These are phyloP conservation scores for Lasiurus cinereus DNA, from an alignment of 2,113 vertebrate species.

Conservation along the genomic window DNA sequence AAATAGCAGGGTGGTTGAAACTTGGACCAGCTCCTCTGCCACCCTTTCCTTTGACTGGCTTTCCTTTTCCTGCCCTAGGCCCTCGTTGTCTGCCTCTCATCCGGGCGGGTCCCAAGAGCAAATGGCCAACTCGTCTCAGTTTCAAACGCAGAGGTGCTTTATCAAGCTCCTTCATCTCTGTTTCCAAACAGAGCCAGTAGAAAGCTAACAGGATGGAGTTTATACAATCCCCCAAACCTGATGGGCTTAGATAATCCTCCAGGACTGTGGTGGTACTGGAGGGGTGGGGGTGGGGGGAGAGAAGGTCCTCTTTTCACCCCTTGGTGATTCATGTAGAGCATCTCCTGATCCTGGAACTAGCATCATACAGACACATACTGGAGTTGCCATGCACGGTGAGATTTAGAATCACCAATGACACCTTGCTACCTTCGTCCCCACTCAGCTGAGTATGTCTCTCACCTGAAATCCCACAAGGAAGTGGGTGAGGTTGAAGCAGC, in stretches of 20 bases:
- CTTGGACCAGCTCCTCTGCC: not conserved
- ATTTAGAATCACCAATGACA: not conserved
- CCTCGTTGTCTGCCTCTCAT: not conserved
- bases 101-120: not conserved
- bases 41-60: not conserved
- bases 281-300: not conserved
- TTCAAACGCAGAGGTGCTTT: not conserved
- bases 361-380: not conserved
- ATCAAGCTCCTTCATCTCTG: not conserved
- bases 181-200: constrained; percentile 19
- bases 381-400: not conserved
- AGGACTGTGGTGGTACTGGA: not conserved
- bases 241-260: not conserved
- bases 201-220: not conserved
- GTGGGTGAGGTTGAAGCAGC: not conserved
- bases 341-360: not conserved
- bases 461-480: not conserved
- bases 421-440: rapidly evolving
- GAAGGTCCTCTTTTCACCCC: not conserved
- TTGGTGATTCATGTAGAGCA: not conserved
- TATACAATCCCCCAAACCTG: not conserved
- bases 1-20: not conserved
- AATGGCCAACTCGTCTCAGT: not conserved
- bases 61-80: not conserved
- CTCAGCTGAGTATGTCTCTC: not conserved